These are phyloP conservation scores for Sebastes taczanowskii DNA, from an alignment of 2,797 vertebrate genomes.

Conservation along the genomic window DNA sequence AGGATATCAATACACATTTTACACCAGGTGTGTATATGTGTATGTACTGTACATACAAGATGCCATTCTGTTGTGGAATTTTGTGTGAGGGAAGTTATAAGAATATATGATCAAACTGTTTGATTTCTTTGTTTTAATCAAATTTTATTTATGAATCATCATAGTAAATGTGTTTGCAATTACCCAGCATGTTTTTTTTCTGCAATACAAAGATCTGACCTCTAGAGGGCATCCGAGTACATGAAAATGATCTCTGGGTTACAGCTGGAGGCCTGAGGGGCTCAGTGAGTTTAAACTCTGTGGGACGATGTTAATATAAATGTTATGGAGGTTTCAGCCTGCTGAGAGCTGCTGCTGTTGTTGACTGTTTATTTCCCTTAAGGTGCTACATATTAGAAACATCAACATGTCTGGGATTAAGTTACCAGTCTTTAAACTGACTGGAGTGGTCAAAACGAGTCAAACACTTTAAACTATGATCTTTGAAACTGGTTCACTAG, in stretches of 20 bases:
- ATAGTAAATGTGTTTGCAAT: background rate
- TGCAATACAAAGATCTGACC: slow-evolving; percentile 12
- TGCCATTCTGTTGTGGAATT: background rate
- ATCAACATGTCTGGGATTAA: background rate
- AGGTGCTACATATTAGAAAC: background rate
- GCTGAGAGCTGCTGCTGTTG: background rate
- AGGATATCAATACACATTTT: background rate
- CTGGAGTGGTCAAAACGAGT: background rate
- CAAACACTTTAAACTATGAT: background rate
- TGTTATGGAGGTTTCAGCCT: background rate
- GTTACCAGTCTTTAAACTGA: background rate
- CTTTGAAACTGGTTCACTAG: background rate
- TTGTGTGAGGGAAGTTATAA: background rate
- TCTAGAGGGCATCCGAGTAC: slow-evolving; percentile 46
- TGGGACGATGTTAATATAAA: background rate
- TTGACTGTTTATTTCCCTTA: background rate
- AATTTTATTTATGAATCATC: background rate
- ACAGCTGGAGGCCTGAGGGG: background rate
- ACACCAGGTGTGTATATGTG: background rate
- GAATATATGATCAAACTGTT: background rate
- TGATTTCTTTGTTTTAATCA: background rate
- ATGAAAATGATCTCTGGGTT: background rate
- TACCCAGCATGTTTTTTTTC: background rate
- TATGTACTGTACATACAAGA: slow-evolving; percentile 15
- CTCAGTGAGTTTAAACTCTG: background rate